Conservation (phyloP, 2,113 vertebrate genomes). For the Monarcha castaneiventris region DNA sequence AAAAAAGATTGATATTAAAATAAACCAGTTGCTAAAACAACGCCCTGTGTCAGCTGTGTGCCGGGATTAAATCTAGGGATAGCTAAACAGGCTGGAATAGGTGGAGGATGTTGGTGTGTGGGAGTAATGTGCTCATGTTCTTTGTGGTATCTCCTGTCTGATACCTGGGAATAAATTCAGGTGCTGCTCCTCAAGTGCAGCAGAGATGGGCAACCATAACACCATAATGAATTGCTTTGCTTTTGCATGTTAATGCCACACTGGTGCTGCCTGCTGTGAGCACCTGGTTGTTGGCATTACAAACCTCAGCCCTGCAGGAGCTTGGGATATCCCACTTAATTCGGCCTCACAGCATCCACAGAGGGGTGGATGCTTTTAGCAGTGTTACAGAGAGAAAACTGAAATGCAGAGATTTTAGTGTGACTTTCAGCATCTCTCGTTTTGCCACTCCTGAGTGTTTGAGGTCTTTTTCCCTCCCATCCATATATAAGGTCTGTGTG, state of each 20-base stretch:
- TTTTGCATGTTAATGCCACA: not conserved
- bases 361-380: not conserved
- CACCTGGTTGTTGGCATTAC: not conserved
- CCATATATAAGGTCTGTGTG: rapidly evolving
- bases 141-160: not conserved
- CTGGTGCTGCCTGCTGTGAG: not conserved
- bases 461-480: not conserved
- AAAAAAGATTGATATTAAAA: not conserved
- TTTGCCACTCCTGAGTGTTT: not conserved
- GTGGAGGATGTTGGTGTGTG: not conserved
- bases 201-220: not conserved
- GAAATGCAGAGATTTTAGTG: not conserved
- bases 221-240: not conserved
- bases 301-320: not conserved
- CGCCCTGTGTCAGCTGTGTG: rapidly evolving
- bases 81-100: not conserved
- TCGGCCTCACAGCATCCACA: rapidly evolving
- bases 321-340: not conserved
- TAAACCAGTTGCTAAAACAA: slow-evolving; percentile 18
- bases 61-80: not conserved
- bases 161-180: not conserved
- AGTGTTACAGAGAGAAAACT: not conserved
- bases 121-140: not conserved
- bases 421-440: not conserved
- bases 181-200: not conserved